Base-by-base conservation (phyloP, 2,113 vertebrate species). In the Thalassarche chlororhynchos region DNA sequence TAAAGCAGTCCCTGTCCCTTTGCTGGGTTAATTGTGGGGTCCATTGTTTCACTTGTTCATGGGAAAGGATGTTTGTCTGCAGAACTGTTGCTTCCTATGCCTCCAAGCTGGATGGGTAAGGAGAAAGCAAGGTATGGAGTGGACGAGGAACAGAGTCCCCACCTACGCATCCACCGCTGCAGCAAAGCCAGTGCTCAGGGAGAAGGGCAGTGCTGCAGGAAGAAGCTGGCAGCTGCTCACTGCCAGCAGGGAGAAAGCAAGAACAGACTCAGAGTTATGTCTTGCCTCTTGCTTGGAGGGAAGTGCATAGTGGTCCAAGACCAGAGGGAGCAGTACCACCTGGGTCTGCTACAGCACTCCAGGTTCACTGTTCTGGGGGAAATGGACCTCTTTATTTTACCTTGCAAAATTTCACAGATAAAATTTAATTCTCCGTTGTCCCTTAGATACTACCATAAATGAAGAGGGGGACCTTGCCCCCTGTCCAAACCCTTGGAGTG, bases 21-120 rank as follows among this genome's bases (percentile, higher is more conserved):
- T 9, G 3, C 52, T 70, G 34, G 26, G 5, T 40, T 47, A 61
- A 16, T 21, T 60, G 32, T 21, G 34, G 17, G 12, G 21, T 32
- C 40, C 0, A 0, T 20, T 47, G 24, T 36, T 60, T 71, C 25
- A 6, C 19, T 55, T 57, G 20, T 9, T 54, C 31, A 1, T 1
- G 1, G 84, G 57, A 57, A 84, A 65, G 58, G 54, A 31, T 1
- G 3, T 57, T 36, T 76, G 6, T 14, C 38, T 58, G 70, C 24
- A 7, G 26, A 32, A 4, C 49, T 61, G 65, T 84, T 75, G 31
- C 8, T 79, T 75, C 72, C 76, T 51, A 6, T 34, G 71, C 24
- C 80, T 77, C 34, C 36, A n/a, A 14, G 49, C 21, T 62, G 71
- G 31, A 8, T 14, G 14, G 52, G 58, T 28, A 54, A 82, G 72